Conservation (phyloP, 1,140 invertebrate genomes). For the Pogonomyrmex californicus region DNA sequence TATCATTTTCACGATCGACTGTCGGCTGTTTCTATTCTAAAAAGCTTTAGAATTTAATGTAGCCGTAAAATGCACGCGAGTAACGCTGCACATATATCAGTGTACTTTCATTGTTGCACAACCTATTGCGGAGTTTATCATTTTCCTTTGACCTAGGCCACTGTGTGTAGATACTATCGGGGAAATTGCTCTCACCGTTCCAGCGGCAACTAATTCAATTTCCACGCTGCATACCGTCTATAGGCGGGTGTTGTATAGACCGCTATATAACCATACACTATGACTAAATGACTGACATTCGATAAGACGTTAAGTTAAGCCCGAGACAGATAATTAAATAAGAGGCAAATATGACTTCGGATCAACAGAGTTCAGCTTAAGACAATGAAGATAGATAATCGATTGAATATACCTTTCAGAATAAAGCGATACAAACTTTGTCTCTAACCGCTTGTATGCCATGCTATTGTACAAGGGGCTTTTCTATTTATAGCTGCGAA, state of each 20-base stretch:
- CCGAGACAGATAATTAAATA: constrained; percentile 26
- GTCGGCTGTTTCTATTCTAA: neutral
- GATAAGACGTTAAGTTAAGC: constrained; percentile 37
- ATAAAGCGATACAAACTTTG: neutral
- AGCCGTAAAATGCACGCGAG: neutral
- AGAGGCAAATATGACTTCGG: neutral
- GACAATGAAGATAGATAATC: neutral
- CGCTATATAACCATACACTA: neutral
- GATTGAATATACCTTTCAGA: neutral
- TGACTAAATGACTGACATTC: constrained; percentile 51
- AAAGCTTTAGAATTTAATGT: constrained; percentile 6
- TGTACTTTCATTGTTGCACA: constrained; percentile 44
- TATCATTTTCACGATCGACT: neutral
- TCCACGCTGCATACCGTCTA: constrained; percentile 44
- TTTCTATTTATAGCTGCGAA: neutral
- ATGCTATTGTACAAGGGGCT: neutral
- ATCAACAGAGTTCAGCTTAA: neutral
- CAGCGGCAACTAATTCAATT: constrained; percentile 71
- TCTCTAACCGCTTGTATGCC: neutral
- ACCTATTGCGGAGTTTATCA: constrained; percentile 49
- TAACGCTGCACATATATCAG: neutral
- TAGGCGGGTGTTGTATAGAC: constrained; percentile 21
- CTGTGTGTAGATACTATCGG: constrained; percentile 64
- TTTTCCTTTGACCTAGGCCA: constrained; percentile 52
- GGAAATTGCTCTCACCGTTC: constrained; percentile 71